Evolutionary conservation across 2,113 vertebrate species (phyloP).

Genomic region (rabbit (Oryctolagus cuniculus)): DNA sequence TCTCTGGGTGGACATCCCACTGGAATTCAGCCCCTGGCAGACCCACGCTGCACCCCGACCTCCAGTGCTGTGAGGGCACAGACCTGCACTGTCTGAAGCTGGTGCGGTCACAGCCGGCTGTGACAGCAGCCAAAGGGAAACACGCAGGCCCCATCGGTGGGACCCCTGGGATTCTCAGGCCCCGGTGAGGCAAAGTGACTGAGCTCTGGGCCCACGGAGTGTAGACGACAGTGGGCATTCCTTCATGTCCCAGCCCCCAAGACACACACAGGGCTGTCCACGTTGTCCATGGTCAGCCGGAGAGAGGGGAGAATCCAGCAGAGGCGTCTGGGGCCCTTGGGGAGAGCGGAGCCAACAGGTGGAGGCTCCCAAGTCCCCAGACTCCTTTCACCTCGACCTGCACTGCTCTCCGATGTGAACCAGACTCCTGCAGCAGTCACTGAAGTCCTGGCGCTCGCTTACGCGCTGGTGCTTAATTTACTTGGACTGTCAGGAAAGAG

Average conservation of each 20-base stretch:
- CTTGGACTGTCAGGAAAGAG: neutral
- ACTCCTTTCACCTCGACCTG: neutral
- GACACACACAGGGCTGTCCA: neutral
- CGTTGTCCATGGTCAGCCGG: neutral
- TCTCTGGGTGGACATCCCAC: neutral
- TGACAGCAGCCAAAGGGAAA: neutral
- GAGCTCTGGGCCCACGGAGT: neutral
- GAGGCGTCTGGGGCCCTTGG: neutral
- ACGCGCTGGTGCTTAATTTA: neutral
- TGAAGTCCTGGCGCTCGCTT: neutral
- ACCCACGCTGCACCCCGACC: neutral
- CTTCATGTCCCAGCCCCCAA: neutral
- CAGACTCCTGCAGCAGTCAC: neutral
- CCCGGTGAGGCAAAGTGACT: neutral
- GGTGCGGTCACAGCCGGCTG: no score
- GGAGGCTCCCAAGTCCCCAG: no score
- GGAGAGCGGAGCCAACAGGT: neutral
- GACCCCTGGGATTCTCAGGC: neutral
- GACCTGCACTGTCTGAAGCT: neutral
- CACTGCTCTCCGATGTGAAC: neutral
- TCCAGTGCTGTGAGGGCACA: neutral
- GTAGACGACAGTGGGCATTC: neutral
- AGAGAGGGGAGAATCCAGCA: neutral
- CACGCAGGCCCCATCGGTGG: neutral
- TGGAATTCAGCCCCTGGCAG: neutral